Percentiles rank a stretch among this genome's conserved stretches.
phyloP scores from a whole-genome alignment of 2,888 invertebrate species.

The Sesamia inferens region DNA sequence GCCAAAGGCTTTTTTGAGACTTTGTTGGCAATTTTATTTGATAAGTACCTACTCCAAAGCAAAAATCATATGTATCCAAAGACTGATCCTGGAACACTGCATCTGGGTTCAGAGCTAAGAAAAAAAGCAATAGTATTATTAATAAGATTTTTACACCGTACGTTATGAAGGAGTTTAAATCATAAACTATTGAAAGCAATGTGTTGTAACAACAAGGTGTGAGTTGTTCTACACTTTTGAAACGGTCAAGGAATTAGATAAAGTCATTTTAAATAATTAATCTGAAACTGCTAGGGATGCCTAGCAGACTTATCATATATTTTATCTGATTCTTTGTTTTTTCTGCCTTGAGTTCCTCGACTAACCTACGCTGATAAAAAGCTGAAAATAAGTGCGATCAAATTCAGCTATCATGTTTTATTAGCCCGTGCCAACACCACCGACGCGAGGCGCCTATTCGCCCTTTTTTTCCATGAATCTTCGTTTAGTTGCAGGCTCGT shows the following conservation, averaged over 20 bases:
- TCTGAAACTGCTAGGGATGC: not conserved
- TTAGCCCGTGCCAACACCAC: slow-evolving; percentile 7
- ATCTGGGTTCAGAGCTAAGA: slow-evolving; percentile 41
- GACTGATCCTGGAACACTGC: slow-evolving; percentile 36
- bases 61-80: slow-evolving; percentile 43
- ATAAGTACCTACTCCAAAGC: slow-evolving; percentile 51
- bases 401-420: not conserved
- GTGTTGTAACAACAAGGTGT: not conserved
- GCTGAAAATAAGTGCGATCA: not conserved
- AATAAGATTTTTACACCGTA: slow-evolving; percentile 1
- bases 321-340: too few relatives aligned
- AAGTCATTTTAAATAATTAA: slow-evolving; percentile 1
- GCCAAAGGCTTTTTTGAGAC: slow-evolving; percentile 55
- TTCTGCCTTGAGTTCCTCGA: not conserved
- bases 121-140: slow-evolving; percentile 43
- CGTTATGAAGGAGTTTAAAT: slow-evolving; percentile 1
- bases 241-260: not conserved
- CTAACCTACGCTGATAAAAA: slow-evolving; percentile 6
- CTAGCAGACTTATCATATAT: not conserved
- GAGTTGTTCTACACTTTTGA: slow-evolving; percentile 6
- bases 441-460: not conserved
- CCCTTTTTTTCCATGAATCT: not conserved
- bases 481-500: slow-evolving; percentile 10
- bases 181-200: slow-evolving; percentile 6
- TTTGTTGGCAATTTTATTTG: slow-evolving; percentile 44